Base-by-base conservation (phyloP, 2,888 invertebrate genomes). In the Lordiphosa fenestrarum region DNA sequence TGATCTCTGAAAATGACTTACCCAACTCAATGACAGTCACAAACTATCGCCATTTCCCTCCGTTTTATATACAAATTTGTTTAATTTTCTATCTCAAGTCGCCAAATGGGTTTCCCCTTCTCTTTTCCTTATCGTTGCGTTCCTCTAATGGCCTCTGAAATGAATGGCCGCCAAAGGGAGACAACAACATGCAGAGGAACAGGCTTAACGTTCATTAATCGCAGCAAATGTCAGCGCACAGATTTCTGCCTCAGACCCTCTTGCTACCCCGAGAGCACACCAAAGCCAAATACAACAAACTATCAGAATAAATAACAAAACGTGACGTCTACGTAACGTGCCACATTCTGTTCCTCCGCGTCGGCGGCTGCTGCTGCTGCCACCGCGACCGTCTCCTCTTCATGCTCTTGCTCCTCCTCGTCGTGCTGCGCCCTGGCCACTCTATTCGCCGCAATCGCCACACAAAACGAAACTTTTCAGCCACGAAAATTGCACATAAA, bases 401-500 rank as follows among this genome's bases (percentile, higher is more conserved):
- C 15, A 15, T 33, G 39, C 4, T n/a, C n/a, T n/a, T 0, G 21
- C 39, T 50, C 7, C 36, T 13, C 19, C 19, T 37, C 36, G 37
- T 23, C 10, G n/a, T 5, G 12, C 35, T 35, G 13, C 40, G 13
- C 13, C 13, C 33, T 15, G 25, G 38, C 7, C 30, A 49, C 36
- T 12, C 60, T 10, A 13, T 33, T 35, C 38, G 66, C 51, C 66
- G 56, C 63, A 51, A 65, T 63, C 50, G 57, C 66, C 58, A 57
- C 51, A 36, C 58, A 66, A 48, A 56, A 69, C 66, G 59, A 75
- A 75, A 75, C 64, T 75, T 77, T 77, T 70, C 73, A 76, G 81
- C 77, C 81, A 80, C 81, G 68, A 75, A 83, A 83, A 83, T 83
- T 80, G 77, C 77, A 77, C 77, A 77, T 77, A 83, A 77, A 77